phyloP scores from a whole-genome alignment of 37 sponge, comb jelly and placozoan species.

The Diacarnus erythraeanus region DNA sequence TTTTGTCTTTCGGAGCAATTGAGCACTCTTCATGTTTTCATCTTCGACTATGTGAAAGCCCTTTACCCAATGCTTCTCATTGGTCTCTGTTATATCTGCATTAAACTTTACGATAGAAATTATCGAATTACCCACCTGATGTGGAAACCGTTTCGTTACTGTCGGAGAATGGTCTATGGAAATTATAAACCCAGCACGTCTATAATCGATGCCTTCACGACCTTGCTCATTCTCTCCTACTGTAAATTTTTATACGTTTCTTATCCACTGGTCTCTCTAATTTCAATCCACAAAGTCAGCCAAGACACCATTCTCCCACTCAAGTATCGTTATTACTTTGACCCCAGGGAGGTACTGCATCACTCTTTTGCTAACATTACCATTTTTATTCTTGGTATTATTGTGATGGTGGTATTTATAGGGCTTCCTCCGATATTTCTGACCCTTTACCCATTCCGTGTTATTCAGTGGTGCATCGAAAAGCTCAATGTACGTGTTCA shows the following conservation, averaged over 20 bases:
- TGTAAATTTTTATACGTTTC: constrained; percentile 36
- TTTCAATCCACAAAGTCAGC: neutral
- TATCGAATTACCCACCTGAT: neutral
- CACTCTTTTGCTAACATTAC: neutral
- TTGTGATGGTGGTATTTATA: constrained; percentile 32
- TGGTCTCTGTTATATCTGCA: constrained; percentile 4
- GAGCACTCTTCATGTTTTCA: constrained; percentile 4
- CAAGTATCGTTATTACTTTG: constrained; percentile 19
- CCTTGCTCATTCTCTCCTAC: constrained; percentile 45
- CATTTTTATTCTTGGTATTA: constrained; percentile 18
- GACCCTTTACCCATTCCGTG: constrained; percentile 12
- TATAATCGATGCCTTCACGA: constrained; percentile 48
- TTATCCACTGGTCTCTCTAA: constrained; percentile 25
- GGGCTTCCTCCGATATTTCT: constrained; percentile 63
- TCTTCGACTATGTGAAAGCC: constrained; percentile 35
- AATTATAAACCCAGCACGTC: constrained; percentile 19
- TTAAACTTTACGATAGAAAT: constrained; percentile 29
- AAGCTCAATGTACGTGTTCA: neutral
- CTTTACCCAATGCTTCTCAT: constrained; percentile 51
- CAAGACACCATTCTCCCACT: neutral
- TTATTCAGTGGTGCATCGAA: constrained; percentile 11
- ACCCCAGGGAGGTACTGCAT: constrained; percentile 3
- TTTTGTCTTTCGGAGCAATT: constrained; percentile 22
- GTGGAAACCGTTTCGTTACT: constrained; percentile 41
- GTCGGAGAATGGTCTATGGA: neutral